Evolutionary conservation across 2,888 invertebrate genomes (phyloP), one percentile per base, ranked within the genome.

Genomic region (Prosopocoilus inquinatus): DNA sequence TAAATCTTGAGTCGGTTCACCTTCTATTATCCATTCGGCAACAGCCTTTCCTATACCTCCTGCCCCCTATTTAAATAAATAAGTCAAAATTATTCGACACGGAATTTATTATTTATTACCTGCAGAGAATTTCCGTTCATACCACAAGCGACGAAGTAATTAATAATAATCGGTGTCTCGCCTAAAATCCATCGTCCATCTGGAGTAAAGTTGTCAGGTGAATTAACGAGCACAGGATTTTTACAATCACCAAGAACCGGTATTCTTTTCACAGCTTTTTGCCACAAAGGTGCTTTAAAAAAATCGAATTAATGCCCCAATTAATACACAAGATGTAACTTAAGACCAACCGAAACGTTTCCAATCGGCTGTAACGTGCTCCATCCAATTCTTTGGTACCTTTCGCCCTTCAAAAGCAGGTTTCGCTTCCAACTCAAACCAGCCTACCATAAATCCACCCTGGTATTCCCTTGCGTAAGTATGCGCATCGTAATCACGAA

Each of bases 91-190:
- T 7, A 45, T 70, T 12, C 11, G 71, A 28, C 5, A 28, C 1
- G 3, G 20, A 28, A 3, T 28, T 28, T 4, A 28, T 28, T 28
- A 9, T 12, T 28, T 28, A 9, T 12, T 59, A 65, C 64, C 70
- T 85, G 86, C 41, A 87, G 75, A 8, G 87, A 84, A 69, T 84
- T 84, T 4, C 86, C 85, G 74, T 86, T 86, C 84, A 88, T 85
- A 20, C 88, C 89, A 56, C 85, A 85, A 45, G 86, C 87, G n/a
- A 87, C 85, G 74, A 83, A 88, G 71, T 88, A 88, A 69, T 88
- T 88, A 58, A 81, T 81, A 9, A 88, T 81, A 78, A 87, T 86
- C 2, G 87, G 82, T 28, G 84, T 80, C 74, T 86, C 84, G 28
- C 88, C 88, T 9, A 88, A 69, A 65, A 87, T 83, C 84, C 85